These are phyloP conservation scores for Pipistrellus nathusii DNA, from an alignment of 2,797 vertebrate species.

Conservation along the genomic window DNA sequence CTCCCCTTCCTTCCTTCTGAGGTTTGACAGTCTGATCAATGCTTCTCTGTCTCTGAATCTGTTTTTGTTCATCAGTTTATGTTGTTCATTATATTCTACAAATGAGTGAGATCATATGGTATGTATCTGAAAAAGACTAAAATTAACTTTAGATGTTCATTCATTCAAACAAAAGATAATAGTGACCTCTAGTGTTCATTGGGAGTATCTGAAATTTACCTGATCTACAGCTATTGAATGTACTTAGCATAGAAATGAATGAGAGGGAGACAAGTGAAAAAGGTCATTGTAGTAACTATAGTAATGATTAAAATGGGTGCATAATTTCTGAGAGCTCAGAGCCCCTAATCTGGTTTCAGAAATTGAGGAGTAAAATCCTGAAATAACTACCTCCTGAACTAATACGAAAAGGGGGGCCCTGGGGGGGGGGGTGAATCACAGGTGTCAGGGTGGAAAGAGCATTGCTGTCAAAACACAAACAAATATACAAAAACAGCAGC, in stretches of 20 bases:
- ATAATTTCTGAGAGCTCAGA: background rate
- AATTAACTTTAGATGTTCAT: background rate
- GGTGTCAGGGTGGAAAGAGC: background rate
- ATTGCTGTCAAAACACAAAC: background rate
- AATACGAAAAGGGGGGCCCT: background rate
- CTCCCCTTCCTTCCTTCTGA: too few relatives aligned
- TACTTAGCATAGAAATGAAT: background rate
- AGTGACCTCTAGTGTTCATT: constrained; percentile 74
- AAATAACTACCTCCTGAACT: background rate
- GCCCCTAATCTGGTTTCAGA: background rate
- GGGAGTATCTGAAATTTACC: background rate
- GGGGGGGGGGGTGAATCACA: background rate
- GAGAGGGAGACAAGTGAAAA: constrained; percentile 26
- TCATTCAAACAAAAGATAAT: constrained; percentile 44
- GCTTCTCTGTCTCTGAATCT: too few relatives aligned
- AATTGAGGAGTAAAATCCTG: background rate
- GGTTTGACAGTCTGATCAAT: too few relatives aligned
- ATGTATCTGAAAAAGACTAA: background rate
- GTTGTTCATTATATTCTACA: too few relatives aligned
- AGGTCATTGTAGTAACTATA: background rate
- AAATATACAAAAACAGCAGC: background rate
- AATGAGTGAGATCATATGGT: too few relatives aligned
- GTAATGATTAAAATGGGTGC: background rate
- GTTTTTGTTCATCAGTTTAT: too few relatives aligned
- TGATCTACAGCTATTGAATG: background rate